Evolutionary conservation across 2,113 vertebrate genomes (phyloP).

Genomic region (Menura novaehollandiae): DNA sequence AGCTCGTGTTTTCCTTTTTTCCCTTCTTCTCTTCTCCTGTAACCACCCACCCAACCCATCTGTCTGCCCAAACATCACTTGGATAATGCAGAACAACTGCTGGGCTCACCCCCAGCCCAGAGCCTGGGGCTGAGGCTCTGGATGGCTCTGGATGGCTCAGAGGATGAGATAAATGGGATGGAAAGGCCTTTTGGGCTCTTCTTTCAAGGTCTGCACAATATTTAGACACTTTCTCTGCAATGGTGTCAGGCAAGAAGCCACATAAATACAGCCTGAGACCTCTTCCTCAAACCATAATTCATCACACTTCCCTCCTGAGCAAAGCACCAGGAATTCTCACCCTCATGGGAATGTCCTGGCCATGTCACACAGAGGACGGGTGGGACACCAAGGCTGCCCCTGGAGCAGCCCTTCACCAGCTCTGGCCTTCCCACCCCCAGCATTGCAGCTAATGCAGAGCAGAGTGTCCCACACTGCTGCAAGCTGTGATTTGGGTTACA

Average conservation of each 20-base stretch:
- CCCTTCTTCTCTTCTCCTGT: background rate
- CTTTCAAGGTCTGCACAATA: background rate
- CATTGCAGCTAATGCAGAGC: fast-evolving
- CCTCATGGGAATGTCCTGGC: background rate
- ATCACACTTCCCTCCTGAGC: background rate
- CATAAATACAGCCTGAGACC: background rate
- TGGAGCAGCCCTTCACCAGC: background rate
- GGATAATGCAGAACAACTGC: slow-evolving; percentile 23
- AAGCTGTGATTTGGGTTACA: background rate
- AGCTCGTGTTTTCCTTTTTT: background rate
- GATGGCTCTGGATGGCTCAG: background rate
- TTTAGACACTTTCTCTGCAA: background rate
- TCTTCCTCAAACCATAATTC: background rate
- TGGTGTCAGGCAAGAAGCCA: background rate
- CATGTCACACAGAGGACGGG: fast-evolving
- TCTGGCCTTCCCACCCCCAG: background rate
- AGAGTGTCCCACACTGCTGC: background rate
- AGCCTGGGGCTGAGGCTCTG: background rate
- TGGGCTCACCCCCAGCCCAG: background rate
- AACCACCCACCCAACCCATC: background rate
- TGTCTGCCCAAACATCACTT: background rate
- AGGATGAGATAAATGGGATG: background rate
- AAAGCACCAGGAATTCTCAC: background rate
- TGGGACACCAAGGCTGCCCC: background rate
- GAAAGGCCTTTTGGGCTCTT: background rate